phyloP scores from a whole-genome alignment of 2,797 vertebrate species.

The Protosalanx chinensis region DNA sequence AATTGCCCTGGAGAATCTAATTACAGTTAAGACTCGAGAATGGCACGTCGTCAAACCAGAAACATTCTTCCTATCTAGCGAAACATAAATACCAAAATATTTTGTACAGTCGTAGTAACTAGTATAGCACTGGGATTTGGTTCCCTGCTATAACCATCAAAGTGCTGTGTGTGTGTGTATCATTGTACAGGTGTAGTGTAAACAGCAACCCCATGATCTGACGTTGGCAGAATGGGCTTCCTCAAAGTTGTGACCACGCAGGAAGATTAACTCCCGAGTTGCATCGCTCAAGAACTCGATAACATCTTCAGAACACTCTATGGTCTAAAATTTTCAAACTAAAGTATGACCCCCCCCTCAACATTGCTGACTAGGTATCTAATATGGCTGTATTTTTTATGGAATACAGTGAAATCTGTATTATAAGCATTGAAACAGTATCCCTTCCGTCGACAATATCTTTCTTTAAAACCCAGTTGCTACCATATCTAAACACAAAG shows the following conservation, averaged over 20 bases:
- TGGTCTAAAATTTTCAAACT: constrained; percentile 8
- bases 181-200: constrained; percentile 37
- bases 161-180: constrained; percentile 27
- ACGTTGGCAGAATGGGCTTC: constrained; percentile 23
- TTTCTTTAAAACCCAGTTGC: constrained; percentile 9
- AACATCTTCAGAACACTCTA: not conserved
- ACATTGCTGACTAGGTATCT: not conserved
- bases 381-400: constrained; percentile 5
- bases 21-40: constrained; percentile 8
- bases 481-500: not conserved
- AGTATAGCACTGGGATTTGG: constrained; percentile 36
- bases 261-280: not conserved
- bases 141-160: constrained; percentile 35
- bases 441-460: constrained; percentile 40
- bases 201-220: constrained; percentile 29
- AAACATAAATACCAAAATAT: constrained; percentile 57
- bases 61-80: constrained; percentile 33
- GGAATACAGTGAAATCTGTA: constrained; percentile 24
- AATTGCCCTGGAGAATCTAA: constrained; percentile 31
- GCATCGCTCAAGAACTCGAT: not conserved
- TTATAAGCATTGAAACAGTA: not conserved
- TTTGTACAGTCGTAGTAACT: constrained; percentile 59
- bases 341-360: constrained; percentile 21
- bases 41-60: constrained; percentile 43
- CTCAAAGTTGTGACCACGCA: not conserved